These are phyloP conservation scores for Nephotettix cincticeps DNA, from an alignment of 1,140 invertebrate species.

Conservation along the genomic window DNA sequence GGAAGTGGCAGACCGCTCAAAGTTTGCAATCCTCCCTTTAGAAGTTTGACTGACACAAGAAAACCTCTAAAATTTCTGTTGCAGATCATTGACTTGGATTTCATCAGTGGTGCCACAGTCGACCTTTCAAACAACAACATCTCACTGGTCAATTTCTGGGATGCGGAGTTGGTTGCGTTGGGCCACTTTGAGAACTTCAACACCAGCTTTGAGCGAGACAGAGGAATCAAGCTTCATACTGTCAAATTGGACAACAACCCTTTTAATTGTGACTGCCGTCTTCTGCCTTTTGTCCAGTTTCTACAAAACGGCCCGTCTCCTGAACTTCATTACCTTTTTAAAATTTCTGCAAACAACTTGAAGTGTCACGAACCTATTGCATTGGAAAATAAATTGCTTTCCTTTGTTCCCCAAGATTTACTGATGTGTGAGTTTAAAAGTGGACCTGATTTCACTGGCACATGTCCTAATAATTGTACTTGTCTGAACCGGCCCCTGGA, in stretches of 20 bases:
- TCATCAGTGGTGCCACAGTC: constrained; percentile 46
- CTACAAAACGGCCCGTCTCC: constrained; percentile 45
- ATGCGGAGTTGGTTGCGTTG: constrained; percentile 32
- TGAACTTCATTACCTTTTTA: constrained; percentile 44
- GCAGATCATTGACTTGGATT: constrained; percentile 49
- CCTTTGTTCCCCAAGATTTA: constrained; percentile 41
- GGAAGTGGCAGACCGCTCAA: too few species aligned
- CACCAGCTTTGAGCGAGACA: neutral
- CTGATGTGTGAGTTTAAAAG: constrained; percentile 48
- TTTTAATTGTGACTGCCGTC: constrained; percentile 61
- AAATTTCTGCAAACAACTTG: constrained; percentile 47
- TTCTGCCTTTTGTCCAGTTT: constrained; percentile 55
- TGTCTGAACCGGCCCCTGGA: constrained; percentile 52
- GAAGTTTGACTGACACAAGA: too few species aligned
- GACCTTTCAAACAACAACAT: constrained; percentile 58
- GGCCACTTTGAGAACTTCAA: constrained; percentile 22
- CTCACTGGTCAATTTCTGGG: constrained; percentile 45
- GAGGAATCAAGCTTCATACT: constrained; percentile 33
- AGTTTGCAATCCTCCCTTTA: too few species aligned
- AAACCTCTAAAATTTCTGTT: too few species aligned
- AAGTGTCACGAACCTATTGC: constrained; percentile 45
- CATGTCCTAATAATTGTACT: constrained; percentile 51
- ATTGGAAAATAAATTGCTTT: constrained; percentile 41
- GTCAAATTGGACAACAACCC: constrained; percentile 60
- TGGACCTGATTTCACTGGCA: neutral